Evolutionary conservation across 1,140 invertebrate species (phyloP).

Genomic region (Spodoptera litura): DNA sequence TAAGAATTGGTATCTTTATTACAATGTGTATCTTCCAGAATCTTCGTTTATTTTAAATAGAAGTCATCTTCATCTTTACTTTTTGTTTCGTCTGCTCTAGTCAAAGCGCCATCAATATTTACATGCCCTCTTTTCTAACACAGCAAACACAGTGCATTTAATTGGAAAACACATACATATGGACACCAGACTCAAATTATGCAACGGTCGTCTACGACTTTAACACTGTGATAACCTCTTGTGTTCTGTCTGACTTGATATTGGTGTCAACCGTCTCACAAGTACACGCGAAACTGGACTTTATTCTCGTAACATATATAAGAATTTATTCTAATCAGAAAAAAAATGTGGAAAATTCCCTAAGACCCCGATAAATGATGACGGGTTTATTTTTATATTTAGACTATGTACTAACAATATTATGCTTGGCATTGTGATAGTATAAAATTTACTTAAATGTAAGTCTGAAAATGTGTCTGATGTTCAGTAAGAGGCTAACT

Average conservation of each 20-base stretch:
- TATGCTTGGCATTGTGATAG: not conserved
- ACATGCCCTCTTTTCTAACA: not conserved
- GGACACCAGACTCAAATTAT: constrained; percentile 46
- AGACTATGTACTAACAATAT: not conserved
- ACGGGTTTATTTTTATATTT: not conserved
- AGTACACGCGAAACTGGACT: constrained; percentile 23
- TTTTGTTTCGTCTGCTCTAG: not conserved
- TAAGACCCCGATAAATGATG: not conserved
- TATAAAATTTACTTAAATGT: not conserved
- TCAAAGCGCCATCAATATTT: not conserved
- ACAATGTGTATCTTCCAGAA: too few relatives aligned
- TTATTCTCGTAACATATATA: constrained; percentile 35
- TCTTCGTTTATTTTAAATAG: not conserved
- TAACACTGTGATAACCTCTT: constrained; percentile 39
- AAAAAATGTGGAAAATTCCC: constrained; percentile 43
- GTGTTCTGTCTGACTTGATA: constrained; percentile 37
- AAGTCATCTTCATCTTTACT: not conserved
- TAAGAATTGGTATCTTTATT: too few relatives aligned
- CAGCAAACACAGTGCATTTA: not conserved
- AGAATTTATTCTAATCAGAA: constrained; percentile 11
- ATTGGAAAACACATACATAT: constrained; percentile 15
- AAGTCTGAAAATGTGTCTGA: too few relatives aligned
- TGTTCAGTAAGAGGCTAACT: too few relatives aligned
- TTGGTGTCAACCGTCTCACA: constrained; percentile 13
- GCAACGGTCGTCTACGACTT: constrained; percentile 45